These are phyloP conservation scores for Sinotaia quadrata DNA, from an alignment of 2,888 invertebrate species.

Conservation along the genomic window DNA sequence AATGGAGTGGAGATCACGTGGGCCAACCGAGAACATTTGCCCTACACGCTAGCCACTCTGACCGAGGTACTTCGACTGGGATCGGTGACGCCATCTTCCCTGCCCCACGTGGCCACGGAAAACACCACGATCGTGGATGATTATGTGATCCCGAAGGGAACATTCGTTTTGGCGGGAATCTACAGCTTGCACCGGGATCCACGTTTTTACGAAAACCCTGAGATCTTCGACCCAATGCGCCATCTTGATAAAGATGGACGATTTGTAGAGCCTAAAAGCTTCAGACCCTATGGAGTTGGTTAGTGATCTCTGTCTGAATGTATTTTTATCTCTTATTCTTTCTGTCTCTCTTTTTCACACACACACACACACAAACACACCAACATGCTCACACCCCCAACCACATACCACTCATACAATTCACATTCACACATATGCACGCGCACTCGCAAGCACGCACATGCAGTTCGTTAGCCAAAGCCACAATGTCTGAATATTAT, in stretches of 20 bases:
- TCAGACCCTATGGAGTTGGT: slow-evolving; percentile 40
- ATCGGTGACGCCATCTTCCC: slow-evolving; percentile 37
- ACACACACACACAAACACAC: too few species aligned
- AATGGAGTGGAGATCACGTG: slow-evolving; percentile 22
- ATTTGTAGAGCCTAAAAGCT: slow-evolving; percentile 30
- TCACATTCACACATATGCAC: too few species aligned
- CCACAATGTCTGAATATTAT: too few species aligned
- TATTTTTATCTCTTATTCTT: too few species aligned
- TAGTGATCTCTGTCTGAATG: too few species aligned
- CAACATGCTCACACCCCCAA: too few species aligned
- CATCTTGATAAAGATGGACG: slow-evolving; percentile 34
- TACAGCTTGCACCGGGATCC: slow-evolving; percentile 36
- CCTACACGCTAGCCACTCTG: slow-evolving; percentile 34
- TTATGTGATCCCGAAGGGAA: slow-evolving; percentile 33
- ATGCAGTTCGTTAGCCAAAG: too few species aligned
- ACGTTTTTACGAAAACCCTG: slow-evolving; percentile 31
- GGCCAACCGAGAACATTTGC: slow-evolving; percentile 33
- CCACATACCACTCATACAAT: too few species aligned
- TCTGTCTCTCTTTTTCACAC: too few species aligned
- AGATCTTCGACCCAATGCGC: slow-evolving; percentile 36
- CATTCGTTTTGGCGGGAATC: slow-evolving; percentile 34
- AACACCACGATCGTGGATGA: slow-evolving; percentile 32
- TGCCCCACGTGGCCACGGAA: slow-evolving; percentile 40
- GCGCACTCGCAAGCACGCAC: too few species aligned
- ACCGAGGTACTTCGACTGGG: slow-evolving; percentile 37